Evolutionary conservation across 2,797 vertebrate species (phyloP), one percentile per base, ranked within the genome.

Genomic region (Enteromius argenteus): DNA sequence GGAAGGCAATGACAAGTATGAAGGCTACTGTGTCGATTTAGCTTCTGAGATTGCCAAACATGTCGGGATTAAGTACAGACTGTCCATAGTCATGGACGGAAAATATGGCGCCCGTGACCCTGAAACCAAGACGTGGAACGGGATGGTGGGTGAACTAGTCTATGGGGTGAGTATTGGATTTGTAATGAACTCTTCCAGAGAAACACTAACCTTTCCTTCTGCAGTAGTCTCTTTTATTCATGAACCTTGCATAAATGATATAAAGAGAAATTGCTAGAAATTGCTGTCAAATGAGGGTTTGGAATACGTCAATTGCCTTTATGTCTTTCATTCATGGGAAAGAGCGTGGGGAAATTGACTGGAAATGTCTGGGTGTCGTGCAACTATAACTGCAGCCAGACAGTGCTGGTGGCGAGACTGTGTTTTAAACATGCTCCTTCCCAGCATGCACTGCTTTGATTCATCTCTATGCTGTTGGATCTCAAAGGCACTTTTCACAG

Each of bases 1-100:
- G 94, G 98, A 98, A 94, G 98, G 98, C 94, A 99, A 99, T 96
- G 98, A 99, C 81, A 97, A 97, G 95, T 99, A 99, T 94, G 98
- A 99, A 97, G 98, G 98, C 95, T 99, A 99, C 94, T 99, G 98
- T 95, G 98, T 99, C 92, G 98, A 99, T 95, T 97, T 99, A 96
- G 98, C 98, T 94, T 98, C 97, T 94, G 98, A 99, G 96, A 99
- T 99, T 95, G 98, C 98, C 94, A 99, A 99, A 95, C 98, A 99
- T 91, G 98, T 99, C 93, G 97, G 98, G 92, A 99, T 99, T 95
- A 99, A 99, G 94, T 99, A 99, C 95, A 98, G 99, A 95, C 95
- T 99, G 93, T 99, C 98, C 92, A 99, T 99, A 94, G 98, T 99
- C 89, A 97, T 97, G 92, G 98, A 99, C 86, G 98, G 98, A 88